These are phyloP conservation scores for Ceratosolen fusciceps DNA, from an alignment of 1,140 invertebrate genomes.

Conservation along the genomic window DNA sequence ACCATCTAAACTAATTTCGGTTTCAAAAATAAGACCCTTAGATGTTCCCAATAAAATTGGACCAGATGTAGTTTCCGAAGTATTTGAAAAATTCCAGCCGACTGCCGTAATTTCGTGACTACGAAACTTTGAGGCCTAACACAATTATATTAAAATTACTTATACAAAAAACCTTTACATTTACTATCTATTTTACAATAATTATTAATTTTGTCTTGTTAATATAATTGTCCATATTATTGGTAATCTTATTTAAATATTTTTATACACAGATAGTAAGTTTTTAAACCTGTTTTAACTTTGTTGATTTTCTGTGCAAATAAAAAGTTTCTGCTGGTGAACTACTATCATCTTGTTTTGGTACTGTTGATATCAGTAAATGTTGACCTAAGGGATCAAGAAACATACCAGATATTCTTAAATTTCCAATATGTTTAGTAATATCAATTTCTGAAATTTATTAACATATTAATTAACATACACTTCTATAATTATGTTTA, in stretches of 20 bases:
- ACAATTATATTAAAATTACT: slow-evolving; percentile 27
- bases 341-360: slow-evolving; percentile 75
- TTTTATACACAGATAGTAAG: slow-evolving; percentile 1
- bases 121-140: slow-evolving; percentile 76
- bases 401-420: slow-evolving; percentile 82
- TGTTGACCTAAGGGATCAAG: slow-evolving; percentile 91
- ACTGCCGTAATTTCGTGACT: slow-evolving; percentile 92
- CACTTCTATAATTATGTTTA: background rate
- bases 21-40: slow-evolving; percentile 92
- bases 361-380: slow-evolving; percentile 81
- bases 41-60: slow-evolving; percentile 91
- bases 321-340: slow-evolving; percentile 84
- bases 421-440: slow-evolving; percentile 75
- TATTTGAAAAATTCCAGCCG: slow-evolving; percentile 88
- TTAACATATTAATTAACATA: too few species aligned
- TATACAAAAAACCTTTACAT: background rate
- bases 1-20: slow-evolving; percentile 84
- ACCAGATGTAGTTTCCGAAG: slow-evolving; percentile 79
- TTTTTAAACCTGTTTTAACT: slow-evolving; percentile 74
- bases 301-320: slow-evolving; percentile 77
- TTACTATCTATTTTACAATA: too few species aligned
- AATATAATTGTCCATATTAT: background rate
- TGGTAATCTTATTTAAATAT: slow-evolving; percentile 6
- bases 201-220: background rate
- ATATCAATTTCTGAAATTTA: slow-evolving; percentile 74